phyloP scores from a whole-genome alignment of 2,797 vertebrate species.

The Phataginus tricuspis region DNA sequence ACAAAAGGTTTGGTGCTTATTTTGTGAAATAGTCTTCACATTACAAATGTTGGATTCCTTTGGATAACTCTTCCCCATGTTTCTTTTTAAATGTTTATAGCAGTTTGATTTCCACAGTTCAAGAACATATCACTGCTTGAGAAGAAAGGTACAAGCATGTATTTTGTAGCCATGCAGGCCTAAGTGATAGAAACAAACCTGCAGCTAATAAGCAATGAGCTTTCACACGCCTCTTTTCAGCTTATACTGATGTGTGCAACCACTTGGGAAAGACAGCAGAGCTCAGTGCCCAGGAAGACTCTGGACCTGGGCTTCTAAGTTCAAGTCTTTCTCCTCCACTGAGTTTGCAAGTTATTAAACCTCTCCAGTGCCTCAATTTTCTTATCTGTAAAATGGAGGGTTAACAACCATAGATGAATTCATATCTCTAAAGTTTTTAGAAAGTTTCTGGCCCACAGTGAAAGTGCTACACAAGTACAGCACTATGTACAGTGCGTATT shows the following conservation, averaged over 20 bases:
- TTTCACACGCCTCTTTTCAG: background rate
- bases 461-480: background rate
- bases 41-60: background rate
- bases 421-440: background rate
- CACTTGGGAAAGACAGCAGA: background rate
- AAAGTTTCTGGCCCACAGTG: background rate
- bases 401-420: background rate
- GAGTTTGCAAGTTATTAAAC: background rate
- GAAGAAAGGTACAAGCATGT: background rate
- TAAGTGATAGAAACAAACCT: background rate
- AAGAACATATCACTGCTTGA: constrained; percentile 17
- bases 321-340: background rate
- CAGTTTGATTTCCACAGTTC: background rate
- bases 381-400: background rate
- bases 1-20: background rate
- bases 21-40: background rate
- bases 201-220: background rate
- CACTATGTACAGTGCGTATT: background rate
- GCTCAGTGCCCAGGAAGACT: background rate
- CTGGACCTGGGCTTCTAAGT: background rate
- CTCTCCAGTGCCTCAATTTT: background rate
- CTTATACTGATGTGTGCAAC: background rate
- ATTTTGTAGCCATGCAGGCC: background rate
- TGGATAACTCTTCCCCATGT: background rate
- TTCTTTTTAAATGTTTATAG: constrained; percentile 30